phyloP scores from a whole-genome alignment of 2,113 vertebrate species.

The Percopsis transmontana region DNA sequence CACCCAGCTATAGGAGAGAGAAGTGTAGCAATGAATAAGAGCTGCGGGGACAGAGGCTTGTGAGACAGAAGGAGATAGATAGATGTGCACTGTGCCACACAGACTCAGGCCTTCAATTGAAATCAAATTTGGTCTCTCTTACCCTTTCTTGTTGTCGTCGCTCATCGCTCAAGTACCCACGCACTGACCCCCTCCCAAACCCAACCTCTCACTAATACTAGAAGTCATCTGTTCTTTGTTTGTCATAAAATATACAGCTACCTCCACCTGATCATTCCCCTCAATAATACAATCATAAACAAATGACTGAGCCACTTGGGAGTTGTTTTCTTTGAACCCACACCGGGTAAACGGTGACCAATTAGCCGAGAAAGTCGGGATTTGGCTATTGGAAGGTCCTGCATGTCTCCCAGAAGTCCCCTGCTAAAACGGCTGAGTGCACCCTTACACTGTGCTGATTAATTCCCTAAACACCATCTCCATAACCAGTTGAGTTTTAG shows the following conservation, averaged over 20 bases:
- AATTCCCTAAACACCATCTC: slow-evolving; percentile 24
- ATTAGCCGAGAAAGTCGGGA: slow-evolving; percentile 17
- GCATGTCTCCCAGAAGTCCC: slow-evolving; percentile 13
- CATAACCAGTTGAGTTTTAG: slow-evolving; percentile 27
- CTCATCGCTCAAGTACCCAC: slow-evolving; percentile 5
- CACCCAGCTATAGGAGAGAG: slow-evolving; percentile 76
- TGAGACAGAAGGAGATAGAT: slow-evolving; percentile 24
- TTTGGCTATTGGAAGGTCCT: slow-evolving; percentile 5
- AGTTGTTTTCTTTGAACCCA: not conserved
- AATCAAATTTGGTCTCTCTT: slow-evolving; percentile 76
- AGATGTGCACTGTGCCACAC: slow-evolving; percentile 27
- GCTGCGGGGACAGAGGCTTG: slow-evolving; percentile 10
- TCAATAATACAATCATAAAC: slow-evolving; percentile 29
- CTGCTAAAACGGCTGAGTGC: not conserved
- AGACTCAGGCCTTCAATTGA: slow-evolving; percentile 53
- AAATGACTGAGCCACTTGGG: not conserved
- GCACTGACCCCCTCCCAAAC: slow-evolving; percentile 9
- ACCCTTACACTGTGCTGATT: slow-evolving; percentile 17
- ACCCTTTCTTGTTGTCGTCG: not conserved
- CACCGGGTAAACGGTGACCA: not conserved
- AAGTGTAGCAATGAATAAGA: not conserved
- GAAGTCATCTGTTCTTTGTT: slow-evolving; percentile 30
- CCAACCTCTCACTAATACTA: not conserved
- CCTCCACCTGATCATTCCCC: not conserved
- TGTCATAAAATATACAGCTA: slow-evolving; percentile 12